phyloP scores from a whole-genome alignment of 2,888 invertebrate genomes.

The Ecliptopera silaceata region DNA sequence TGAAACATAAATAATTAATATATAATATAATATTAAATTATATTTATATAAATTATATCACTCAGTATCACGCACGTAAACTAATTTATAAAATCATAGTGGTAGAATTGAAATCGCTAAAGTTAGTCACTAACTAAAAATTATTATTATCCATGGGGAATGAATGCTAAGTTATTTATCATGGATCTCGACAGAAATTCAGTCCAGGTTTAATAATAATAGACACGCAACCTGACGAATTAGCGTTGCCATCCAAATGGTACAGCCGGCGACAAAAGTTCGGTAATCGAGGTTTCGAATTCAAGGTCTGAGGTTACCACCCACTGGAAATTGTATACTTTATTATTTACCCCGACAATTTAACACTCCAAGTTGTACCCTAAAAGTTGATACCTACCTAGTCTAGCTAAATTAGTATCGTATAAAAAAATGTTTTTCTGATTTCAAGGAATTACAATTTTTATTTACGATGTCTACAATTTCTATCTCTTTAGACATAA shows the following conservation, averaged over 20 bases:
- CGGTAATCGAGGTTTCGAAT: background rate
- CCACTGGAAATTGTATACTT: background rate
- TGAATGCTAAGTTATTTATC: slow-evolving; percentile 48
- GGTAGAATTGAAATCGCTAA: slow-evolving; percentile 17
- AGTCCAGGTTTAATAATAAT: slow-evolving; percentile 51
- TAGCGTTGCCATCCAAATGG: slow-evolving; percentile 36
- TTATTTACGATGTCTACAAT: too few species aligned
- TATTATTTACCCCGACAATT: background rate
- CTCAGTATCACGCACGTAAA: too few species aligned
- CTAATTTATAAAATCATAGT: too few species aligned
- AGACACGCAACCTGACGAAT: slow-evolving; percentile 54
- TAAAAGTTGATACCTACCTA: too few species aligned
- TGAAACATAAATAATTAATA: too few species aligned
- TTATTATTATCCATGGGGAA: slow-evolving; percentile 46
- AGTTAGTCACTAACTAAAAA: slow-evolving; percentile 39
- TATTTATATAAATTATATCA: too few species aligned
- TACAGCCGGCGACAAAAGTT: slow-evolving; percentile 3
- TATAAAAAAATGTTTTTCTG: too few species aligned
- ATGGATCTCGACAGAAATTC: slow-evolving; percentile 45
- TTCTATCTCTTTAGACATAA: too few species aligned
- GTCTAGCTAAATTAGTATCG: too few species aligned
- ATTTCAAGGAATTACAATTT: too few species aligned
- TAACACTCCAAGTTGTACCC: background rate
- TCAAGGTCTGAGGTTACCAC: background rate
- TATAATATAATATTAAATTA: too few species aligned